These are phyloP conservation scores for Danio albolineatus DNA, from an alignment of 2,797 vertebrate species.

Conservation along the genomic window DNA sequence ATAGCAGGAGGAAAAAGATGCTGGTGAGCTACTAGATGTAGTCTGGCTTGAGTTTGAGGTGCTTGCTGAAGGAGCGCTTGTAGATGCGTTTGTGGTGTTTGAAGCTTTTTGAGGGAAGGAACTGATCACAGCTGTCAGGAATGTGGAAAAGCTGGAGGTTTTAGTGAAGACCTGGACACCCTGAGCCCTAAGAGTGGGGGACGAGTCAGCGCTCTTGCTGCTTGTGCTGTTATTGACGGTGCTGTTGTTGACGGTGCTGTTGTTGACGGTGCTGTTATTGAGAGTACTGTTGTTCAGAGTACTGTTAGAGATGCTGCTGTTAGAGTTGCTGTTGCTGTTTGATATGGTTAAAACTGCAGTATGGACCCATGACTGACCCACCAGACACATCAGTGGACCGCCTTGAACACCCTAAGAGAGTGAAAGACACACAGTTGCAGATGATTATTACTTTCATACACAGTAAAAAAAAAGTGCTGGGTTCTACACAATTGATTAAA, in stretches of 20 bases:
- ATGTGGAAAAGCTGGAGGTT: constrained; percentile 1
- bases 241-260: no score
- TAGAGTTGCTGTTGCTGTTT: constrained; percentile 24
- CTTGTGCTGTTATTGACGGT: no score
- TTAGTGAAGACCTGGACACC: constrained; percentile 26
- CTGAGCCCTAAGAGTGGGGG: rapidly evolving
- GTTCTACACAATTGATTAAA: no score
- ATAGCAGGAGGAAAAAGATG: not conserved
- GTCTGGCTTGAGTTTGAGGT: rapidly evolving
- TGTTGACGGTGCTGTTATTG: no score
- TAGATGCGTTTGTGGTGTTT: not conserved
- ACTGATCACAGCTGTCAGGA: constrained; percentile 4
- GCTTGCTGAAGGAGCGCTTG: not conserved
- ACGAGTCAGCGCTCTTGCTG: not conserved
- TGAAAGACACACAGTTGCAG: not conserved
- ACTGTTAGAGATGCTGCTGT: constrained; percentile 1
- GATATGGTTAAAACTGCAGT: constrained; percentile 53
- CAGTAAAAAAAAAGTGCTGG: no score
- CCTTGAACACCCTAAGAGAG: constrained; percentile 53
- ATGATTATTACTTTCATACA: no score
- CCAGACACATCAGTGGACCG: constrained; percentile 62
- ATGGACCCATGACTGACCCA: constrained; percentile 56
- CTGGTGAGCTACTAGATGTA: rapidly evolving
- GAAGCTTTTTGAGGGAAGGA: constrained; percentile 18
- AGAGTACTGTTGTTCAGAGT: no score